Base-by-base conservation (phyloP, 2,888 invertebrate genomes). In the Thera obeliscata region DNA sequence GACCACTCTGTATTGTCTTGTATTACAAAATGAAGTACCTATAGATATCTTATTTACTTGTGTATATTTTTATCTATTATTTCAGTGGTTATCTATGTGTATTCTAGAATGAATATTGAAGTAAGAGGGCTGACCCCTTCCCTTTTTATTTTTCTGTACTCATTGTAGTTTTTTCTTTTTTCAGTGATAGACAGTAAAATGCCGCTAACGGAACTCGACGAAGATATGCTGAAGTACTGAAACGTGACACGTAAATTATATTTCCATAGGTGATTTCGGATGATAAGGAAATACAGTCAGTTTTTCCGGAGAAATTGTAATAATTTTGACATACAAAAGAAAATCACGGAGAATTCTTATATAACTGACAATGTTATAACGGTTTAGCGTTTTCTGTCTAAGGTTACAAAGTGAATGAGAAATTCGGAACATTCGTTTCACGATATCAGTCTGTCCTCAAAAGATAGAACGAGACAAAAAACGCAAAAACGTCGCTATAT, bases 141-240 rank as follows among this genome's bases (percentile, higher is more conserved):
- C 12, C 8, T 3, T 12, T n/a, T 52, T 22, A 22, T 52, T 46
- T 52, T 35, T 35, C 54, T 54, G 35, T 54, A 35, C 43, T 9
- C 2, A 46, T 2, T 9, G 2, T 46, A 9, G 43, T 46, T 46
- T 50, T 4, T 64, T 70, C 66, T 49, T 64, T 71, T 88, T 86
- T 2, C 89, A 92, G 93, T 81, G 92, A 93, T 91, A 89, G 93
- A 91, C 92, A 91, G 90, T 93, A 93, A 93, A 81, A 73, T 87
- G 79, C 89, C 90, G 84, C 91, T 93, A 81, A 84, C 90, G 66
- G 90, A 90, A 64, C 79, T 90, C 69, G 90, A 89, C 76, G 90
- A 91, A 73, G 89, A 91, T 67, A 79, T 89, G 78, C 83, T 90
- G 81, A 91, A 92, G 81, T 92, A 91, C 81, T 93, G 87, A 90